Base-by-base conservation (phyloP, 1,140 invertebrate genomes). In the Bombus superbus region DNA sequence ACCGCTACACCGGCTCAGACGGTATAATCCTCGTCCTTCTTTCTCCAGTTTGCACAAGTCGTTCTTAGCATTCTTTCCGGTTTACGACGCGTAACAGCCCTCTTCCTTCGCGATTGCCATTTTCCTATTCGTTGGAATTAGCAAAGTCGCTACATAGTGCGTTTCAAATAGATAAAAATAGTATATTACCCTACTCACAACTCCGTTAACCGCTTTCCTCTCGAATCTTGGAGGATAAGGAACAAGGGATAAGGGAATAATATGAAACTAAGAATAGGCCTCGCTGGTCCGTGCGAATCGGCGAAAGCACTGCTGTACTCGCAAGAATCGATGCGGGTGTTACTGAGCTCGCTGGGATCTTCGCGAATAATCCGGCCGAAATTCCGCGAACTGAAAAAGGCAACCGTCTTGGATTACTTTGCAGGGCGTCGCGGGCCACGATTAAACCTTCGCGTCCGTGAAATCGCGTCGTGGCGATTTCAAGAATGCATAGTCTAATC, bases 401-500 rank as follows among this genome's bases (percentile, higher is more conserved):
- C 68, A 81, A 72, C 47, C 40, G 59, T 57, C 13, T 32, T 32
- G 62, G 80, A 81, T 83, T 89, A 77, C 85, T 79, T 88, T 86
- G n/a, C 25, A 40, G 68, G 87, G 64, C 75, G 77, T 59, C 82
- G 84, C 73, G 40, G 76, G 35, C 57, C 15, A n/a, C 74, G 77
- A 73, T 90, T 80, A 90, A 90, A 91, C 59, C 90, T 90, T 89
- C 83, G 87, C 86, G 86, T 10, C 32, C 47, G 72, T 69, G 80
- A 84, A 88, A 86, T 89, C 81, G 86, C 59, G 76, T 44, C 78
- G 87, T 75, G 73, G 75, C 83, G 86, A 91, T 91, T 91, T 89
- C 89, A 92, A 91, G 90, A 88, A 92, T 92, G 88, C 90, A 92
- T 91, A 92, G 89, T 81, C 90, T 91, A 91, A 92, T 92, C 90